These are phyloP conservation scores for Megaptera novaeangliae DNA, from an alignment of 2,113 vertebrate genomes.

Conservation along the genomic window DNA sequence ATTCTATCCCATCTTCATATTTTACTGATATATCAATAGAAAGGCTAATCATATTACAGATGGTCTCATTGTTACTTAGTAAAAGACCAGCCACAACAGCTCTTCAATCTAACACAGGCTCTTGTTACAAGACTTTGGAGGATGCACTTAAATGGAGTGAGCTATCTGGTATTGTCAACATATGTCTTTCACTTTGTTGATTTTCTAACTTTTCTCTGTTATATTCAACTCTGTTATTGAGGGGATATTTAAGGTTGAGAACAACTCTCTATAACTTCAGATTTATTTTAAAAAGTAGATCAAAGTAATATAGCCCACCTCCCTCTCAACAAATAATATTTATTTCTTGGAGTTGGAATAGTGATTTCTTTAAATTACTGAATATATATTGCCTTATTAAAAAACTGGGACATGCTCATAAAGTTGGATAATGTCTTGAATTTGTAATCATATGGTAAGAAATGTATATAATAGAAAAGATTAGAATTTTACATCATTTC, in stretches of 20 bases:
- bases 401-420: neutral
- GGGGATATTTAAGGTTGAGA: neutral
- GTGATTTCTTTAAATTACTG: neutral
- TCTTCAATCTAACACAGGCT: too few species aligned
- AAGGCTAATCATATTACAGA: neutral
- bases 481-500: neutral
- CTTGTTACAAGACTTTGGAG: accelerated
- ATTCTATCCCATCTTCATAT: neutral
- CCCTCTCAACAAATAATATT: neutral
- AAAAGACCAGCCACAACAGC: too few species aligned
- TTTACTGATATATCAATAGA: neutral
- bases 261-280: neutral
- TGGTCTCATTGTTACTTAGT: accelerated
- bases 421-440: neutral
- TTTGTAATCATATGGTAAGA: neutral
- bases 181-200: neutral
- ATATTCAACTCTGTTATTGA: neutral
- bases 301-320: neutral
- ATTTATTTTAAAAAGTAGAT: neutral
- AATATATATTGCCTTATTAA: neutral
- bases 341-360: neutral
- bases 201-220: neutral
- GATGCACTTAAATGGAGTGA: neutral
- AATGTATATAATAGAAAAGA: neutral
- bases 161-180: accelerated